These are phyloP conservation scores for Xanthorhoe spadicearia DNA, from an alignment of 2,888 invertebrate genomes.

Conservation along the genomic window DNA sequence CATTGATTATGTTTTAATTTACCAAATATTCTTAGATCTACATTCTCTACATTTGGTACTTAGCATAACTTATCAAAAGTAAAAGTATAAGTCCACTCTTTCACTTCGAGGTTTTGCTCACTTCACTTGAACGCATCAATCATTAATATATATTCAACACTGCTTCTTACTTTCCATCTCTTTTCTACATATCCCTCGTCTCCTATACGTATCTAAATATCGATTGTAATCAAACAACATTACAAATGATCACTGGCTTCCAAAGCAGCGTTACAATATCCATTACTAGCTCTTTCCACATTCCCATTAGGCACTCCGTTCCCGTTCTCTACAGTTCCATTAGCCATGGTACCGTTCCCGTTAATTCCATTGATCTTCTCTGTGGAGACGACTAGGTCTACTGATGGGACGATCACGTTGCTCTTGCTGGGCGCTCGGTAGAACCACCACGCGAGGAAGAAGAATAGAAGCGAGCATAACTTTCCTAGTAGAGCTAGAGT, in stretches of 20 bases:
- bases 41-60: neutral
- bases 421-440: conserved; percentile 87
- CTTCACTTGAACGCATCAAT: neutral
- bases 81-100: neutral
- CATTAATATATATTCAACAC: neutral
- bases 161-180: neutral
- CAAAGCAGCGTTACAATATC: conserved; percentile 76
- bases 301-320: conserved; percentile 49
- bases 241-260: conserved; percentile 80
- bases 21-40: neutral
- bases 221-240: conserved; percentile 19
- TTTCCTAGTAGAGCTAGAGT: conserved; percentile 89
- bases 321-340: conserved; percentile 28
- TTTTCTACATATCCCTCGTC: no score
- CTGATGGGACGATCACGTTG: conserved; percentile 70
- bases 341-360: conserved; percentile 37
- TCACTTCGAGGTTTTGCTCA: neutral
- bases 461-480: conserved; percentile 88
- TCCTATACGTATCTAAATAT: no score
- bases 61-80: neutral
- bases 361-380: conserved; percentile 66
- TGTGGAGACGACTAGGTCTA: conserved; percentile 64
- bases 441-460: conserved; percentile 90
- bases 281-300: conserved; percentile 58
- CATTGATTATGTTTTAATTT: neutral